Evolutionary conservation across 2,888 invertebrate genomes (phyloP).

Genomic region (Thalpophila matura): DNA sequence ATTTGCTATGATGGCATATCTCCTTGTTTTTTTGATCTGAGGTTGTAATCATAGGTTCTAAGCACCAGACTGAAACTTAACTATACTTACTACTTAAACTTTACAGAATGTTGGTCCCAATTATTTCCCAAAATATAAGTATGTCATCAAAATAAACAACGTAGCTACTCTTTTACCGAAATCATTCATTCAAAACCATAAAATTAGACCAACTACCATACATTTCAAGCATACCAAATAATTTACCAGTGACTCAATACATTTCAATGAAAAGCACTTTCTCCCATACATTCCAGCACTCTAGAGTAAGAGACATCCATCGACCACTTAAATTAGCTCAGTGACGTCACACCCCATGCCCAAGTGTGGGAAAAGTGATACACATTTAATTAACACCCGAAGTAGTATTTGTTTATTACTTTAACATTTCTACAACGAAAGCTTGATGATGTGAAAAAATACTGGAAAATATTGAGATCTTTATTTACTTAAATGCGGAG

Average conservation of each 20-base stretch:
- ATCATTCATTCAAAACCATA: neutral
- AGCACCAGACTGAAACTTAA: neutral
- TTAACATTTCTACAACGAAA: constrained; percentile 34
- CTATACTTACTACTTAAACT: neutral
- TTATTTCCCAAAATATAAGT: neutral
- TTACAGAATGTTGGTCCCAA: no score
- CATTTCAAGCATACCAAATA: constrained; percentile 24
- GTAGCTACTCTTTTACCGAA: neutral
- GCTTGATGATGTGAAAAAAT: constrained; percentile 34
- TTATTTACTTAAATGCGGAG: neutral
- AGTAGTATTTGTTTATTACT: constrained; percentile 72
- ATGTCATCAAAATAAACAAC: neutral
- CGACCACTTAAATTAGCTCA: constrained; percentile 61
- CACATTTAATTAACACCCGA: constrained; percentile 75
- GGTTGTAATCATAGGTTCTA: no score
- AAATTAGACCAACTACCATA: constrained; percentile 16
- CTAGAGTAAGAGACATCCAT: constrained; percentile 45
- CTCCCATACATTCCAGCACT: constrained; percentile 40
- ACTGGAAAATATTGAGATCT: neutral
- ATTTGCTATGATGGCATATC: no score
- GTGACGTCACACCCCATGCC: constrained; percentile 66
- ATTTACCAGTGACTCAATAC: constrained; percentile 50
- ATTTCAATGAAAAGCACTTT: constrained; percentile 43
- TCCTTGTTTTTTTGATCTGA: no score
- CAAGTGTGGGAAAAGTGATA: constrained; percentile 78